Evolutionary conservation across 2,888 invertebrate species (phyloP).

Genomic region (Antitype chi): DNA sequence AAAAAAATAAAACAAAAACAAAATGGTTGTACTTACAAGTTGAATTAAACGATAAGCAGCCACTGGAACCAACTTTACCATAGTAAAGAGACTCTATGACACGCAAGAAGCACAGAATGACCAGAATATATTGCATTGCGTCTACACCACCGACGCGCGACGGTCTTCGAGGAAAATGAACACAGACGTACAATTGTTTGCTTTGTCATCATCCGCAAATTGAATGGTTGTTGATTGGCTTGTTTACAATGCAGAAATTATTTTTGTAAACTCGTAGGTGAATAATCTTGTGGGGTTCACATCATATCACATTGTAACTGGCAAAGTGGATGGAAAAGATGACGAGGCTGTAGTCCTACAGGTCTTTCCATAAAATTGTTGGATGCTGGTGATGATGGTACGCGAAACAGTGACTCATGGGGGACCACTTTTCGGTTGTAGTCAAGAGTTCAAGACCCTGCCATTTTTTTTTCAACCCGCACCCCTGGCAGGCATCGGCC

Average conservation of each 20-base stretch:
- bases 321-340: neutral
- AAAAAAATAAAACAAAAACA: neutral
- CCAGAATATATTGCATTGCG: slow-evolving; percentile 63
- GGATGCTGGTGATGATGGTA: neutral
- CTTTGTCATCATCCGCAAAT: slow-evolving; percentile 25
- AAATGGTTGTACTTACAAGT: slow-evolving; percentile 80
- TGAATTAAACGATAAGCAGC: slow-evolving; percentile 80
- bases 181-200: slow-evolving; percentile 32
- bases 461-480: too few relatives aligned
- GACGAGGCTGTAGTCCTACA: neutral
- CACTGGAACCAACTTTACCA: slow-evolving; percentile 74
- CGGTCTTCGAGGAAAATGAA: slow-evolving; percentile 45
- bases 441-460: neutral
- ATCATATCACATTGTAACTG: neutral
- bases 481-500: too few relatives aligned
- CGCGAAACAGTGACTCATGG: neutral
- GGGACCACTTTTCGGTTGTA: neutral
- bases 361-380: neutral
- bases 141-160: slow-evolving; percentile 32
- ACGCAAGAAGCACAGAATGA: slow-evolving; percentile 68
- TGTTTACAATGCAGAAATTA: slow-evolving; percentile 10
- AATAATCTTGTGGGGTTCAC: neutral
- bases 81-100: slow-evolving; percentile 75
- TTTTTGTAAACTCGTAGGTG: slow-evolving; percentile 34
- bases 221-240: slow-evolving; percentile 47